phyloP scores from a whole-genome alignment of 2,888 invertebrate species.

The Melieria picta region DNA sequence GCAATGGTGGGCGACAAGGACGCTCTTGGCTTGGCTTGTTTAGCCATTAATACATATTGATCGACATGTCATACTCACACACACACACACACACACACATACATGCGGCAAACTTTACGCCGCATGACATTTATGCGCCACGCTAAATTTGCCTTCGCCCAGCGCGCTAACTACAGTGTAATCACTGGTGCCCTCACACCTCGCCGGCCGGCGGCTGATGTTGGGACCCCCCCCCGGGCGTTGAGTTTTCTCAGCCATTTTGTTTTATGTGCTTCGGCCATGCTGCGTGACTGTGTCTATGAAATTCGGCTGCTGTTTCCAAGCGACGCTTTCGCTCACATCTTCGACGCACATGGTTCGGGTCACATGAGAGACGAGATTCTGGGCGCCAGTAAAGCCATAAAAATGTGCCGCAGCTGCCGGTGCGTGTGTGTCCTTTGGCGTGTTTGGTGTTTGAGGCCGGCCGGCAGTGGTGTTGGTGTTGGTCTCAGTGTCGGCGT shows the following conservation, averaged over 20 bases:
- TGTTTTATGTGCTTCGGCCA: background rate
- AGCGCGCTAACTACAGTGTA: no score
- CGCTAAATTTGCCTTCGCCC: no score
- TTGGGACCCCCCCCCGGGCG: background rate
- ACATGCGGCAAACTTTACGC: no score
- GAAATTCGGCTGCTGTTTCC: background rate
- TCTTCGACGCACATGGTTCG: constrained; percentile 11
- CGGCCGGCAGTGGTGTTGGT: background rate
- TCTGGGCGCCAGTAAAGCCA: constrained; percentile 35
- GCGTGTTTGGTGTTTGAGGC: background rate
- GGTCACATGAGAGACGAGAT: constrained; percentile 35
- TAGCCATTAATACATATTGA: constrained; percentile 28
- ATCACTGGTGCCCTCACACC: no score
- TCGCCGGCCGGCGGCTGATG: background rate
- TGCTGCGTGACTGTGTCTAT: background rate
- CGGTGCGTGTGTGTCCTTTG: background rate
- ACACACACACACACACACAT: background rate
- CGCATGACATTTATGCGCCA: no score
- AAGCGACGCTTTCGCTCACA: background rate
- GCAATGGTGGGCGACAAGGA: no score
- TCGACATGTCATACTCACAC: constrained; percentile 21
- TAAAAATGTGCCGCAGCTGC: constrained; percentile 25
- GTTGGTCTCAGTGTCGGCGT: background rate
- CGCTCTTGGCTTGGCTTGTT: no score
- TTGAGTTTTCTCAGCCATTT: background rate